Conservation (phyloP, 2,797 vertebrate species). For the Spinus olivaceus region DNA sequence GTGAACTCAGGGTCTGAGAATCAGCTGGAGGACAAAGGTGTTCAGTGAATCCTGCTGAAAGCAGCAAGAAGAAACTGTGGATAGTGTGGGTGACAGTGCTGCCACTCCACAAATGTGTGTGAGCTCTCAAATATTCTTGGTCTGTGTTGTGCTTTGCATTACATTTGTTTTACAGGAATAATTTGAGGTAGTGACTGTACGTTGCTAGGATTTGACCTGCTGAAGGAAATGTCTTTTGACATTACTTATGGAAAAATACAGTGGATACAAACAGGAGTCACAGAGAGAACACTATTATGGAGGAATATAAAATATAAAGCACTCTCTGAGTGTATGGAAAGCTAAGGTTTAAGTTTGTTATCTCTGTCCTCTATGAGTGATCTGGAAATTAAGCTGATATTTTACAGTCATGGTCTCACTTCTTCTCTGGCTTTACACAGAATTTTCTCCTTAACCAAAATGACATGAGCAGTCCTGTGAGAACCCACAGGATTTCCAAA, state of each 20-base stretch:
- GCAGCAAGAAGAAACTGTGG: not conserved
- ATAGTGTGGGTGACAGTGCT: not conserved
- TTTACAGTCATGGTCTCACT: not conserved
- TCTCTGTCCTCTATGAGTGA: not conserved
- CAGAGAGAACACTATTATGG: not conserved
- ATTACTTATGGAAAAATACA: not conserved
- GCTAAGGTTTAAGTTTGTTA: not conserved
- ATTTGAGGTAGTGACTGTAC: not conserved
- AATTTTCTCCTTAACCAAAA: not conserved
- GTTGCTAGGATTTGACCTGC: not conserved
- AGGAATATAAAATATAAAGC: not conserved
- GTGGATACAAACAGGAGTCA: not conserved
- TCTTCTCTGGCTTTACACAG: not conserved
- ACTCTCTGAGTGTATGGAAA: not conserved
- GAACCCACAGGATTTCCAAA: not conserved
- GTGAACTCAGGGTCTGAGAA: not conserved
- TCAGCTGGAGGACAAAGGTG: not conserved
- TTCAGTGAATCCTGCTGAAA: not conserved
- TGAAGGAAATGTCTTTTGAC: not conserved
- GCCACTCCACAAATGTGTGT: not conserved
- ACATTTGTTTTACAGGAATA: not conserved
- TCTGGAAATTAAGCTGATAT: not conserved
- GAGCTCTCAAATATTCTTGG: not conserved
- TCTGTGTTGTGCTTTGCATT: not conserved
- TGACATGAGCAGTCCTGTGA: not conserved